Evolutionary conservation across 2,888 invertebrate species (phyloP).

Genomic region (Dolichomitus sp.): DNA sequence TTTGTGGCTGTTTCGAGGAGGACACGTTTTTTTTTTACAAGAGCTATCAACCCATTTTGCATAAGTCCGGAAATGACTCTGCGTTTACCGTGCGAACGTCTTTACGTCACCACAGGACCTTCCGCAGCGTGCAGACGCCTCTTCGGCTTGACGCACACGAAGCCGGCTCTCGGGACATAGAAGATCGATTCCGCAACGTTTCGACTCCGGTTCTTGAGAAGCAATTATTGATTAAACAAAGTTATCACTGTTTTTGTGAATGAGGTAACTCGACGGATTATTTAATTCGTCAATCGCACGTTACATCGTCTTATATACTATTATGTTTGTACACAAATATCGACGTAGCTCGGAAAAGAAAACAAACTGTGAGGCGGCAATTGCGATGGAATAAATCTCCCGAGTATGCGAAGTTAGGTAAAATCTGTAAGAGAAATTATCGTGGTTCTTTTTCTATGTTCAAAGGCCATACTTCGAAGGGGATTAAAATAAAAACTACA

Average conservation of each 20-base stretch:
- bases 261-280: conserved; percentile 5
- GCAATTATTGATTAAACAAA: neutral
- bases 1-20: neutral
- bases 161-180: neutral
- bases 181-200: neutral
- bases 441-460: neutral
- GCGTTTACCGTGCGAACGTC: conserved; percentile 40
- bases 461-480: too few relatives aligned
- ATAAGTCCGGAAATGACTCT: conserved; percentile 47
- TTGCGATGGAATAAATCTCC: neutral
- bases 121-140: conserved; percentile 25
- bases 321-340: conserved; percentile 30
- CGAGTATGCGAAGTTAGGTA: neutral
- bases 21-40: neutral
- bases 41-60: neutral
- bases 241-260: conserved; percentile 14
- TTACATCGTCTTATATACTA: neutral
- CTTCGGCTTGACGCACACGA: neutral
- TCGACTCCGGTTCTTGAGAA: neutral
- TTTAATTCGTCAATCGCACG: neutral
- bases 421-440: neutral
- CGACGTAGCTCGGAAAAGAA: neutral
- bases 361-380: neutral
- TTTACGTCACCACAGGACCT: conserved; percentile 18
- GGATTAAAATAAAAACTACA: neutral